These are phyloP conservation scores for Philereme transversata DNA, from an alignment of 2,888 invertebrate genomes.

Conservation along the genomic window DNA sequence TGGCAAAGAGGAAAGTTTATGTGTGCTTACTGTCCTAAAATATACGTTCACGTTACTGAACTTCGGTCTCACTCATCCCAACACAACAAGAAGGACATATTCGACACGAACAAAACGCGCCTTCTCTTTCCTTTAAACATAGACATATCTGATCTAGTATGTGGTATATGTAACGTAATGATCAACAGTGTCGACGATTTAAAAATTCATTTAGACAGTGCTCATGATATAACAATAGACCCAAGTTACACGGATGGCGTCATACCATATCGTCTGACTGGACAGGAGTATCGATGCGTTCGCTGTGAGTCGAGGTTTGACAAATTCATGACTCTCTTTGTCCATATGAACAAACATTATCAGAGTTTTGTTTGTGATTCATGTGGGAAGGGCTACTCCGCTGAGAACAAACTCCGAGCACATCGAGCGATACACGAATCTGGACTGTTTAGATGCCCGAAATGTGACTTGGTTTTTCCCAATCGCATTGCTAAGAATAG, in stretches of 20 bases:
- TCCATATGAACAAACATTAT: constrained; percentile 74
- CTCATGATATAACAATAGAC: constrained; percentile 48
- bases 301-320: constrained; percentile 52
- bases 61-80: constrained; percentile 52
- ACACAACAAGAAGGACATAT: constrained; percentile 57
- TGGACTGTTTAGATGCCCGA: constrained; percentile 65
- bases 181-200: constrained; percentile 46
- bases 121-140: constrained; percentile 62
- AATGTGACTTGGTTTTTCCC: constrained; percentile 66
- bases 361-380: constrained; percentile 69
- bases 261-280: constrained; percentile 59
- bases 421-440: constrained; percentile 66
- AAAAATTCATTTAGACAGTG: constrained; percentile 53
- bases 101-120: constrained; percentile 50
- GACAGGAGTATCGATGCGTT: constrained; percentile 57
- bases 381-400: constrained; percentile 76
- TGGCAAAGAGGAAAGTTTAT: constrained; percentile 63
- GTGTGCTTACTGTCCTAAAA: constrained; percentile 62
- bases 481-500: constrained; percentile 52
- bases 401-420: constrained; percentile 64
- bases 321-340: constrained; percentile 54
- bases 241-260: constrained; percentile 56
- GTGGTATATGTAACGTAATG: constrained; percentile 50
- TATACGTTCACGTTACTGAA: constrained; percentile 48
- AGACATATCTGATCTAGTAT: constrained; percentile 60